Conservation (phyloP, 2,797 vertebrate species). For the Oreortyx pictus region DNA sequence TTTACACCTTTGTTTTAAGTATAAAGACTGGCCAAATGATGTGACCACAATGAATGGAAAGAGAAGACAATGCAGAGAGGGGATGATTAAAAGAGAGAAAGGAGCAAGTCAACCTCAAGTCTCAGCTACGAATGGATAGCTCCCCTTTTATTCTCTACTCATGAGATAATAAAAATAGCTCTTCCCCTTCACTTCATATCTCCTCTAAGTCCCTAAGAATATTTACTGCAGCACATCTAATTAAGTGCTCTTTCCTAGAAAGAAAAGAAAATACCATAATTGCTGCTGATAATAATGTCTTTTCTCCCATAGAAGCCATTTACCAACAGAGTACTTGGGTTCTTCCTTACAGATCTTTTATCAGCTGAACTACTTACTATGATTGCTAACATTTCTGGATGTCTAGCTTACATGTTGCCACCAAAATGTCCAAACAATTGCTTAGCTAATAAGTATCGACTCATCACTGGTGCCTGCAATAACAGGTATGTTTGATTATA, state of each 20-base stretch:
- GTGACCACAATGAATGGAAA: background rate
- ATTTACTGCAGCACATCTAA: background rate
- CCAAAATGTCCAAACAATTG: slow-evolving; percentile 79
- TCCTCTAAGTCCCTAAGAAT: background rate
- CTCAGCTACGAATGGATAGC: background rate
- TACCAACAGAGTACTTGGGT: background rate
- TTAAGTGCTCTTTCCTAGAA: background rate
- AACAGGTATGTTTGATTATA: slow-evolving; percentile 85
- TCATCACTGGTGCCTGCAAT: slow-evolving; percentile 90
- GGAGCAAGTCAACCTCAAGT: background rate
- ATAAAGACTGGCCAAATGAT: background rate
- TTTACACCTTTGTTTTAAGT: background rate
- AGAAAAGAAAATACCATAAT: background rate
- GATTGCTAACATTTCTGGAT: slow-evolving; percentile 86
- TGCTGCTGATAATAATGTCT: background rate
- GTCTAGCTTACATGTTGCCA: slow-evolving; percentile 78
- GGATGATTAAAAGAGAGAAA: background rate
- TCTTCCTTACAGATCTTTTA: slow-evolving; percentile 78
- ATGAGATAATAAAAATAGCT: background rate
- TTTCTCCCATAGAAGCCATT: background rate
- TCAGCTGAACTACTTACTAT: slow-evolving; percentile 77
- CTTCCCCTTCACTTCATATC: background rate
- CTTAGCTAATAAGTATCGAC: slow-evolving; percentile 84
- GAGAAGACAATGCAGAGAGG: background rate
- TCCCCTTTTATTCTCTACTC: background rate